A percentile compares a stretch with the other conserved stretches of the same genome.
These are phyloP conservation scores for Momotus momota DNA, from an alignment of 2,797 vertebrate genomes.

Conservation along the genomic window DNA sequence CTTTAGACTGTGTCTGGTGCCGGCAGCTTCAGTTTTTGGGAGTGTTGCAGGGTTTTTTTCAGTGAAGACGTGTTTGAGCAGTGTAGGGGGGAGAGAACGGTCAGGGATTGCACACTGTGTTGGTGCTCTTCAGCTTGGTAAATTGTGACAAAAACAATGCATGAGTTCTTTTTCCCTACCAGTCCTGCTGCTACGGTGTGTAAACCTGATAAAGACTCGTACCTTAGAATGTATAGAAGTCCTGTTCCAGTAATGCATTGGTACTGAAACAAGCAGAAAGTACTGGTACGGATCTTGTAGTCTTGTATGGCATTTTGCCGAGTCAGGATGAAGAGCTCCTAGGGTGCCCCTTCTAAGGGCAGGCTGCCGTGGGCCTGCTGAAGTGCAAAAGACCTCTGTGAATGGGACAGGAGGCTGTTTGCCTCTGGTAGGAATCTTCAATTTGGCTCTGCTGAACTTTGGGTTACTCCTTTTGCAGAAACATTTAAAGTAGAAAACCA, in stretches of 20 bases:
- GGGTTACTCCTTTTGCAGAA: not conserved
- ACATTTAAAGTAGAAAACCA: not conserved
- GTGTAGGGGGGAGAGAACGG: not conserved
- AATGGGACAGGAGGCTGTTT: not conserved
- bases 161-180: not conserved
- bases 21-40: not conserved
- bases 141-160: not conserved
- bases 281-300: not conserved
- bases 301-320: not conserved
- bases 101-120: not conserved
- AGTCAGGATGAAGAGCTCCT: not conserved
- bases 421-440: not conserved
- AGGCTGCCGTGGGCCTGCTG: not conserved
- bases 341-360: not conserved
- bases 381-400: not conserved
- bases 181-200: not conserved
- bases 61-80: not conserved
- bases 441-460: not conserved
- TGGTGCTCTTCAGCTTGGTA: slow-evolving; percentile 13
- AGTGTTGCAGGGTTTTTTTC: not conserved
- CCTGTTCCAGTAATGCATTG: not conserved
- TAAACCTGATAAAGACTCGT: not conserved
- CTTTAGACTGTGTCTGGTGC: slow-evolving; percentile 31
- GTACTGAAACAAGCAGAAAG: not conserved
- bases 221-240: not conserved